Evolutionary conservation across 2,888 invertebrate species (phyloP).

Genomic region (Agrotis exclamationis): DNA sequence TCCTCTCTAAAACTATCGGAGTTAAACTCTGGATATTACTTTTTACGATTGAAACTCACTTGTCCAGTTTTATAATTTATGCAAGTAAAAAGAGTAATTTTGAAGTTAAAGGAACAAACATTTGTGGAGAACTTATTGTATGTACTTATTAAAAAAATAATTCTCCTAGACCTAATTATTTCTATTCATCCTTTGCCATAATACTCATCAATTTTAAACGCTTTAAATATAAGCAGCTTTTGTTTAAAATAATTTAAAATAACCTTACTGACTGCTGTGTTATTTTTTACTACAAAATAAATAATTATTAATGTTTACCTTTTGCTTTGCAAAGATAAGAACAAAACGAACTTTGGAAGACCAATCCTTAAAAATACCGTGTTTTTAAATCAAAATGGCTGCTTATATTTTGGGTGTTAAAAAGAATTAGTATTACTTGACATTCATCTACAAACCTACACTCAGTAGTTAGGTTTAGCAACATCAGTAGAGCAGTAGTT

Average conservation of each 20-base stretch:
- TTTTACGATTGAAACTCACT: no score
- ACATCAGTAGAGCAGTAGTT: constrained; percentile 62
- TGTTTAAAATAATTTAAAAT: constrained; percentile 21
- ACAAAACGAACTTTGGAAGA: constrained; percentile 52
- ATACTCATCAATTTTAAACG: constrained; percentile 42
- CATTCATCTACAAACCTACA: constrained; percentile 50
- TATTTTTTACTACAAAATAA: constrained; percentile 6
- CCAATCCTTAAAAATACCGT: constrained; percentile 14
- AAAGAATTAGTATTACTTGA: constrained; percentile 15
- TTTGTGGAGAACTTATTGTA: background rate
- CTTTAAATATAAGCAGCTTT: constrained; percentile 58
- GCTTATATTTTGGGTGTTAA: constrained; percentile 44
- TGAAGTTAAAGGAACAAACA: background rate
- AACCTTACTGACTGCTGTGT: constrained; percentile 39
- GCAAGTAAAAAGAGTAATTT: no score
- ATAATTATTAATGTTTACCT: background rate
- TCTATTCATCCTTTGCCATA: constrained; percentile 47
- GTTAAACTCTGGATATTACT: no score
- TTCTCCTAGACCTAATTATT: background rate
- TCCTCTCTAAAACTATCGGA: no score
- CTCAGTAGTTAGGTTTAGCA: constrained; percentile 61
- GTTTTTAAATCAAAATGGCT: constrained; percentile 37
- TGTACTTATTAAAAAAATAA: background rate
- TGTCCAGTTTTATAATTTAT: no score
- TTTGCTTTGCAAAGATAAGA: constrained; percentile 14